Percentiles rank a stretch among this genome's conserved stretches.
These are phyloP conservation scores for Volucella zonaria DNA, from an alignment of 2,888 invertebrate species.

Conservation along the genomic window DNA sequence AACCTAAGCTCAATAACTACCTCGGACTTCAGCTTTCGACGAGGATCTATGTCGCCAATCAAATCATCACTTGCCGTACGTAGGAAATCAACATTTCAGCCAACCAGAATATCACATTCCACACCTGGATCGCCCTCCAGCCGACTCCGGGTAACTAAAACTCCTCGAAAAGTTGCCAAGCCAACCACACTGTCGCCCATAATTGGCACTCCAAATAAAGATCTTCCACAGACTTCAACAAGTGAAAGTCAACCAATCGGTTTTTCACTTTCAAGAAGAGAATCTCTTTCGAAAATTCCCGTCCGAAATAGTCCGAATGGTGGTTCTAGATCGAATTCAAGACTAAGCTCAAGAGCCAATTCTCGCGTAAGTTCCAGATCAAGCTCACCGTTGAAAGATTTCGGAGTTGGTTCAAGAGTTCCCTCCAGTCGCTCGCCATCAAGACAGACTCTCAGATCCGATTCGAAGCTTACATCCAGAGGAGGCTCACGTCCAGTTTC, in stretches of 20 bases:
- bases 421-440: conserved; percentile 78
- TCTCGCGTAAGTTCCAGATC: conserved; percentile 76
- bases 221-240: conserved; percentile 73
- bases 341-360: conserved; percentile 65
- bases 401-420: conserved; percentile 73
- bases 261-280: conserved; percentile 76
- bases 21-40: conserved; percentile 81
- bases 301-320: conserved; percentile 75
- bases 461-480: conserved; percentile 76
- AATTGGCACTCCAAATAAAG: conserved; percentile 82
- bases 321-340: conserved; percentile 75
- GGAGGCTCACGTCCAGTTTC: conserved; percentile 76
- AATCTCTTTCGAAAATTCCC: conserved; percentile 81
- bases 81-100: conserved; percentile 68
- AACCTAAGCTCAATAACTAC: conserved; percentile 81
- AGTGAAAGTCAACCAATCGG: conserved; percentile 70
- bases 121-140: conserved; percentile 59
- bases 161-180: conserved; percentile 79
- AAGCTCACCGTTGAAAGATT: conserved; percentile 77
- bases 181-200: conserved; percentile 82
- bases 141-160: conserved; percentile 54
- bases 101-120: conserved; percentile 55
- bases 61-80: conserved; percentile 47
- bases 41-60: conserved; percentile 76
- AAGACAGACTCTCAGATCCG: conserved; percentile 73